These are phyloP conservation scores for Lottia scabra DNA, from an alignment of 2,888 invertebrate genomes.

Conservation along the genomic window DNA sequence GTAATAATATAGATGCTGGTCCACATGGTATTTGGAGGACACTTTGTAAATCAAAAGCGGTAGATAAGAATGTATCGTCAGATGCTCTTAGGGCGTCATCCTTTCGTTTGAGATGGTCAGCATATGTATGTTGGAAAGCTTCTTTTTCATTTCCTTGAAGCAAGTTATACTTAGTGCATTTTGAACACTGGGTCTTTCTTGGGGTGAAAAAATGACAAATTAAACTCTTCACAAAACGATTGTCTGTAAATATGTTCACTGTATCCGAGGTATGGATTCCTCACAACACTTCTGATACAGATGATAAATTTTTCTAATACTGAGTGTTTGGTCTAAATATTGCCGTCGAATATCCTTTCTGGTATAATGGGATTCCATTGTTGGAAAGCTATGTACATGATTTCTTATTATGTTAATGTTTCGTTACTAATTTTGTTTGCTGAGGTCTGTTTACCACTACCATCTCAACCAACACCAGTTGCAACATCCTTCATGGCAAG, in stretches of 20 bases:
- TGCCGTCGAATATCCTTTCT: not conserved
- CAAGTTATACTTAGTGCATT: not conserved
- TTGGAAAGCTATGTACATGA: not conserved
- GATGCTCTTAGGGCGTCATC: not conserved
- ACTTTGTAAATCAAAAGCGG: not conserved
- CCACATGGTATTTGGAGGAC: not conserved
- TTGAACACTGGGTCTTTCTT: conserved; percentile 14
- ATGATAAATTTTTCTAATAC: not conserved
- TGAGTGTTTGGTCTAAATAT: not conserved
- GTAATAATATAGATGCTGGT: conserved; percentile 5
- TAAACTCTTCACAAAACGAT: not conserved
- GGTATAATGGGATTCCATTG: conserved; percentile 11
- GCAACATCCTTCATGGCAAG: not conserved
- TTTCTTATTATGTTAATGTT: not conserved
- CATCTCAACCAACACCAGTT: not conserved
- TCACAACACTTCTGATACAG: not conserved
- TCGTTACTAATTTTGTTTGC: not conserved
- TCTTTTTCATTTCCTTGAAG: not conserved
- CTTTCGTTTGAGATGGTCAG: not conserved
- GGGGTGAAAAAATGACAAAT: conserved; percentile 6
- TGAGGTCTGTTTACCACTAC: not conserved
- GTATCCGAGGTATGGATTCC: not conserved
- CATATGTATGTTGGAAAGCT: not conserved
- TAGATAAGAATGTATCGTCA: not conserved
- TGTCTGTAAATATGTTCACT: not conserved